A percentile compares a stretch with the other conserved stretches of the same genome.
phyloP scores from a whole-genome alignment of 2,113 vertebrate species.

The Piliocolobus tephrosceles region DNA sequence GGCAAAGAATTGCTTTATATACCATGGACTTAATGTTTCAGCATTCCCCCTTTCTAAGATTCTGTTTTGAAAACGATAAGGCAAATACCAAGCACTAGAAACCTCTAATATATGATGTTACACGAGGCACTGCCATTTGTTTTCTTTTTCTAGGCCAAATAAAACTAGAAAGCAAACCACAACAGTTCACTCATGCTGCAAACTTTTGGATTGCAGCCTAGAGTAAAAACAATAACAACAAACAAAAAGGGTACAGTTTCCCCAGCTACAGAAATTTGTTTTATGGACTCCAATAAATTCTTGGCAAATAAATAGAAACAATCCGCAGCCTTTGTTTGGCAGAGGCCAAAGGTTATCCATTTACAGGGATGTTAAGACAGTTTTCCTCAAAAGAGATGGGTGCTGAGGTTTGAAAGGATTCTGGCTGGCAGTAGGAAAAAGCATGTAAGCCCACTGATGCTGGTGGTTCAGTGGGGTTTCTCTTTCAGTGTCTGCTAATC shows the following conservation, averaged over 20 bases:
- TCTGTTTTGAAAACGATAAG: constrained; percentile 35
- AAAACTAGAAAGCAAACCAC: constrained; percentile 45
- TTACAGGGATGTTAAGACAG: background rate
- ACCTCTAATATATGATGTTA: background rate
- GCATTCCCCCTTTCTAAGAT: background rate
- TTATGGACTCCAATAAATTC: constrained; percentile 46
- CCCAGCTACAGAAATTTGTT: constrained; percentile 44
- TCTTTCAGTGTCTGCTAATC: background rate
- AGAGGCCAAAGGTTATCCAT: constrained; percentile 41
- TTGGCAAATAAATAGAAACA: constrained; percentile 53
- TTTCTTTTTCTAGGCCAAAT: constrained; percentile 48
- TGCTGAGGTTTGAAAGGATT: background rate
- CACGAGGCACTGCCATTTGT: background rate
- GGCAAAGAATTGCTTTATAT: background rate
- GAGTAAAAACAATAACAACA: constrained; percentile 61
- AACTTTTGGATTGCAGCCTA: constrained; percentile 59
- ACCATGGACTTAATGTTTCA: background rate
- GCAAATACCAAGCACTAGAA: background rate
- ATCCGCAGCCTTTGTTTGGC: constrained; percentile 53
- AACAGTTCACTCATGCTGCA: constrained; percentile 50
- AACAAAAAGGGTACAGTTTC: constrained; percentile 39
- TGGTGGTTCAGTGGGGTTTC: background rate
- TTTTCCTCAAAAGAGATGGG: constrained; percentile 18
- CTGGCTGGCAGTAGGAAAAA: background rate
- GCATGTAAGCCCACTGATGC: background rate